Conservation (phyloP, 2,113 vertebrate genomes). For the Thomomys bottae region DNA sequence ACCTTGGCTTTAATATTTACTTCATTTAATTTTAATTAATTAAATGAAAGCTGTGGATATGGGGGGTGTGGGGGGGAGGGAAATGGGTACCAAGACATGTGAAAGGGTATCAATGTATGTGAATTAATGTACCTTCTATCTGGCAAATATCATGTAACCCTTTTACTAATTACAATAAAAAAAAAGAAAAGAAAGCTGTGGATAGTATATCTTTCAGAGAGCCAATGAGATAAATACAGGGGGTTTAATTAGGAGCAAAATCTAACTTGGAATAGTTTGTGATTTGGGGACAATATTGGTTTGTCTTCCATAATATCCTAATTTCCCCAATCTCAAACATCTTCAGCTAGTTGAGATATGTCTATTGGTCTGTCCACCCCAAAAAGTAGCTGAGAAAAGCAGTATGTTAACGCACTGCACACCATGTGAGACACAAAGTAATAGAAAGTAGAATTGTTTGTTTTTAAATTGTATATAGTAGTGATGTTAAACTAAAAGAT, state of each 20-base stretch:
- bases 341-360: not conserved
- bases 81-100: too few relatives aligned
- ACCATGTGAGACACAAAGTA: not conserved
- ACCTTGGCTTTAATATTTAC: constrained; percentile 35
- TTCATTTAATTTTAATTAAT: not conserved
- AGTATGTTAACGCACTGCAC: not conserved
- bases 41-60: not conserved
- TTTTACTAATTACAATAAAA: too few relatives aligned
- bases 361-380: not conserved
- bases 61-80: too few relatives aligned
- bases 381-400: not conserved
- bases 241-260: constrained; percentile 79
- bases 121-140: too few relatives aligned
- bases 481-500: not conserved
- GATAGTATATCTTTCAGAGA: not conserved
- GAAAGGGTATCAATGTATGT: too few relatives aligned
- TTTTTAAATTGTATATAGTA: not conserved
- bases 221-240: constrained; percentile 52
- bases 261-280: constrained; percentile 66
- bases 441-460: not conserved
- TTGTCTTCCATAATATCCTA: too few relatives aligned
- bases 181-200: not conserved
- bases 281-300: not conserved
- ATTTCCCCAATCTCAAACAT: not conserved
- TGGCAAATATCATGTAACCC: too few relatives aligned